These are phyloP conservation scores for Augochlorella aurata DNA, from an alignment of 2,888 invertebrate species.

Conservation along the genomic window DNA sequence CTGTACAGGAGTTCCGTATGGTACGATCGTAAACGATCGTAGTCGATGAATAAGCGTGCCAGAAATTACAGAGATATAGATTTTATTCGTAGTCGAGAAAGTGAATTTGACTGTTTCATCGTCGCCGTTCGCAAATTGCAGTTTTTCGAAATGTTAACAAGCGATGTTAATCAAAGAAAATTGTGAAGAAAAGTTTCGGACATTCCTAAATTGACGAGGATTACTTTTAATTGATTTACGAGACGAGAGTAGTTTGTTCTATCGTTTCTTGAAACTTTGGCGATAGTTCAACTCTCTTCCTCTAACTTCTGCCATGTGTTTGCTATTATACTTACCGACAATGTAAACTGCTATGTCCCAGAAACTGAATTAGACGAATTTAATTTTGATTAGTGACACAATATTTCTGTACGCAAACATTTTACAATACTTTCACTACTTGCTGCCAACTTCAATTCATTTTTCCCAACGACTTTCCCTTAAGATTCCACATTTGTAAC, in stretches of 20 bases:
- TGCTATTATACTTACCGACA: not conserved
- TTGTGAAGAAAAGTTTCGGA: not conserved
- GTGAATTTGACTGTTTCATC: not conserved
- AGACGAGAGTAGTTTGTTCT: constrained; percentile 15
- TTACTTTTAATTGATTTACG: constrained; percentile 1
- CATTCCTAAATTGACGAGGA: not conserved
- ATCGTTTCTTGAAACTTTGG: not conserved
- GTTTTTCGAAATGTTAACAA: not conserved
- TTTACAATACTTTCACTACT: not conserved
- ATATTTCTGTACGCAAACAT: not conserved
- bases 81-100: not conserved
- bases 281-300: not conserved
- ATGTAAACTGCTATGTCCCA: not conserved
- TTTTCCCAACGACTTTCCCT: not conserved
- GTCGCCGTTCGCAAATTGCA: not conserved
- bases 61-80: not conserved
- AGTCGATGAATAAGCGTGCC: not conserved
- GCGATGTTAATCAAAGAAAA: not conserved
- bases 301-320: constrained; percentile 7
- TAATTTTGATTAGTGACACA: not conserved
- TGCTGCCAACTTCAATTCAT: not conserved
- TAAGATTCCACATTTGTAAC: not conserved
- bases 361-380: not conserved
- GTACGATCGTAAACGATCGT: not conserved
- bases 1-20: not conserved